Evolutionary conservation across 2,113 vertebrate species (phyloP).

Genomic region (Tiliqua scincoides): DNA sequence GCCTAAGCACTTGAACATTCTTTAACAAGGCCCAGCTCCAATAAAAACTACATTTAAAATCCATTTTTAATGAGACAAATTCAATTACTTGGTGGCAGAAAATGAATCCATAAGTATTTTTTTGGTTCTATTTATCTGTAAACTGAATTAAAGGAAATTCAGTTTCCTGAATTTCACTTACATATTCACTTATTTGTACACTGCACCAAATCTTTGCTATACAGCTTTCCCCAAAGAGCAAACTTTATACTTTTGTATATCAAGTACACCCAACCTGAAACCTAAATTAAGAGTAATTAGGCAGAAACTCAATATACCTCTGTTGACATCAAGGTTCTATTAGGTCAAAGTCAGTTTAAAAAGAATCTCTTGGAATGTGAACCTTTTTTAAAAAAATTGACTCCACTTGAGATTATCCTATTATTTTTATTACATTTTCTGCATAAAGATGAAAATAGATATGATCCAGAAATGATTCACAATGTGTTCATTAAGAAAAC

Average conservation of each 20-base stretch:
- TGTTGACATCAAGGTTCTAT: constrained; percentile 14
- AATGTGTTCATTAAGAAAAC: neutral
- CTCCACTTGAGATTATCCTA: neutral
- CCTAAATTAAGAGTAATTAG: constrained; percentile 57
- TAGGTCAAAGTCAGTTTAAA: constrained; percentile 44
- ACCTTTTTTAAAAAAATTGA: neutral
- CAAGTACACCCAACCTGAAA: constrained; percentile 23
- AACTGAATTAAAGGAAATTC: neutral
- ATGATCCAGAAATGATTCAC: neutral
- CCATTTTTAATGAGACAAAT: neutral
- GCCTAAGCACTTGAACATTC: neutral
- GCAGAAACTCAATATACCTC: neutral
- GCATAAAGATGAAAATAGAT: neutral
- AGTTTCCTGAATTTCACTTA: too few relatives aligned
- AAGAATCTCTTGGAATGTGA: neutral
- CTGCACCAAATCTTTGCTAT: constrained; percentile 39
- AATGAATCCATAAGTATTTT: neutral
- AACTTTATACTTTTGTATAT: neutral
- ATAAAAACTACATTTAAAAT: neutral
- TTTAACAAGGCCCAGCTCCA: neutral
- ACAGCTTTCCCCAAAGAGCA: constrained; percentile 31
- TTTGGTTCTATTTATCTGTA: neutral
- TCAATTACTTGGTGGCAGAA: neutral
- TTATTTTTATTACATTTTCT: neutral
- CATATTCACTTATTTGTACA: neutral